Conservation (phyloP, 2,113 vertebrate species). For the Cryptotis parvus region DNA sequence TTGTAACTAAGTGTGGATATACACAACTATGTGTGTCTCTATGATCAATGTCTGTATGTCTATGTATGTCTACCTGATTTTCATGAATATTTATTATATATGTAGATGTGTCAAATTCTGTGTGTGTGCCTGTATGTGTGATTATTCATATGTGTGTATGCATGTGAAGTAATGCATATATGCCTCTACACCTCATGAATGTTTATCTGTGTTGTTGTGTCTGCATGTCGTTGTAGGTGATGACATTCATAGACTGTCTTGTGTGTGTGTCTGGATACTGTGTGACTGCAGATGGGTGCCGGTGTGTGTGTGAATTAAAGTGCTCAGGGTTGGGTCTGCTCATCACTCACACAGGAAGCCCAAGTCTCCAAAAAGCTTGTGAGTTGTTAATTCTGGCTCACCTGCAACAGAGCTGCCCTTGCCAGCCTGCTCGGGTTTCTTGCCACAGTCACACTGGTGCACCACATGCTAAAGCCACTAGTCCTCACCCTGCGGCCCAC, state of each 20-base stretch:
- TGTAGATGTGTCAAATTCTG: background rate
- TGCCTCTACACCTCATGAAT: background rate
- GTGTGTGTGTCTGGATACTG: background rate
- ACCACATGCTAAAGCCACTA: background rate
- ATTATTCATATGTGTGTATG: no score
- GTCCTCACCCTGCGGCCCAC: background rate
- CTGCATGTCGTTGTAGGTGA: no score
- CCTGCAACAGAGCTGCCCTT: rapidly evolving
- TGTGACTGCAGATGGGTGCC: background rate
- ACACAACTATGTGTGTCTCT: background rate
- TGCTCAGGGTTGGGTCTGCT: background rate
- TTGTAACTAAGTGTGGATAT: background rate
- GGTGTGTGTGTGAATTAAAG: background rate
- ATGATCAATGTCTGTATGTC: background rate
- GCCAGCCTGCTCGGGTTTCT: background rate
- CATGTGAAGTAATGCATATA: background rate
- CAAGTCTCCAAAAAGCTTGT: rapidly evolving
- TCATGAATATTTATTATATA: background rate
- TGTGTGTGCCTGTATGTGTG: background rate
- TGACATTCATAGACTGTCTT: background rate
- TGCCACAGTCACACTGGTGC: rapidly evolving
- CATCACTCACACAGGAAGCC: rapidly evolving
- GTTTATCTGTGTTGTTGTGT: background rate
- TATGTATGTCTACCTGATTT: background rate
- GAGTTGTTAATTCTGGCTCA: rapidly evolving